Base-by-base conservation (phyloP, 1,140 invertebrate genomes). In the Drosophila repletoides region DNA sequence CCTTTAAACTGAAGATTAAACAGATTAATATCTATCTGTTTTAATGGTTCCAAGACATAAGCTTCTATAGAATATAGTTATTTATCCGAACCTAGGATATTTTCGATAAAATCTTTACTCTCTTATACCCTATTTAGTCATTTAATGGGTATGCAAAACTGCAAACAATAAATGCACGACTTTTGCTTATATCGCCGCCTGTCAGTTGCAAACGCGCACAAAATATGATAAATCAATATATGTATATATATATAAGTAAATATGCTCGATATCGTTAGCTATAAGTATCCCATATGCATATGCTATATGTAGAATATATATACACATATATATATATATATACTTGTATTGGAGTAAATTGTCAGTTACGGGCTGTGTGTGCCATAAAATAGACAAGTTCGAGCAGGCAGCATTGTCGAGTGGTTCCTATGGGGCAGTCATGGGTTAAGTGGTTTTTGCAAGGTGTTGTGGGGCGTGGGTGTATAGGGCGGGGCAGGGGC, bases 211-310 rank as follows among this genome's bases (percentile, higher is more conserved):
- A n/a, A 43, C 38, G 59, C 19, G 14, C 48, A 15, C 55, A 24
- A 71, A 74, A 67, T 74, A 77, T 79, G 77, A 83, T 83, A 83
- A 83, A 83, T 81, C 77, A 81, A 81, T 80, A 80, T 69, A 51
- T 76, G 49, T 56, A 29, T 41, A 36, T 41, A 34, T 34, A 46
- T 48, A 34, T 51, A 73, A 55, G 70, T 51, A 73, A 55, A 73
- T 64, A 60, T 12, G 5, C 26, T 7, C 7, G 41, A 41, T 49
- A 46, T 40, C 34, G 3, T n/a, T n/a, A n/a, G n/a, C n/a, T n/a
- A n/a, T n/a, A 9, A 21, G 29, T 10, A 2, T 14, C n/a, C 17
- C 17, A 17, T 24, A 40, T 28, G 24, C 53, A 59, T 40, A n/a
- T 14, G 3, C 21, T 26, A 14, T 40, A 59, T 43, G 43, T 46